Evolutionary conservation across 1,140 invertebrate species (phyloP).

Genomic region (Agrilus planipennis): DNA sequence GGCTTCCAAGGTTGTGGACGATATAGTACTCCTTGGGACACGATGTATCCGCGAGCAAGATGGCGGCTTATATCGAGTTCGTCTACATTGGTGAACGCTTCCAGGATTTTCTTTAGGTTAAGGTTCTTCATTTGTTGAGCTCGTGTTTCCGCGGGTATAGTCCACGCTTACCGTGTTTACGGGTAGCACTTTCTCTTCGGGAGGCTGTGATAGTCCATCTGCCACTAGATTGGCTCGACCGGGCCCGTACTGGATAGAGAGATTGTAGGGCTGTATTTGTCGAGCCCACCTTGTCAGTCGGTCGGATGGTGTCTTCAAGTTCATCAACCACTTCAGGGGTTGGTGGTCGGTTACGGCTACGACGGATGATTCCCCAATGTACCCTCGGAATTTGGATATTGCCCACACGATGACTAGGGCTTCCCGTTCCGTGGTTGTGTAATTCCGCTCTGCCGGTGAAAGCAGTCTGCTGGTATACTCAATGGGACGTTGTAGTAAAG

Average conservation of each 20-base stretch:
- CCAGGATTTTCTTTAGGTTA: too few species aligned
- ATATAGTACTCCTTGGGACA: too few species aligned
- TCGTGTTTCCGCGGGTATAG: neutral
- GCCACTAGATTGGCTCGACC: neutral
- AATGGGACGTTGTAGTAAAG: neutral
- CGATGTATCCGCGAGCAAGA: neutral
- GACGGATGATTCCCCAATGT: conserved; percentile 11
- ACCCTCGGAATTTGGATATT: conserved; percentile 14
- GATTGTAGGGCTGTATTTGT: conserved; percentile 1
- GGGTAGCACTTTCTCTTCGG: neutral
- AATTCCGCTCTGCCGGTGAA: neutral
- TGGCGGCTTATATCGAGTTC: too few species aligned
- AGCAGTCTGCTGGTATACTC: conserved; percentile 3
- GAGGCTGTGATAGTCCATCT: neutral
- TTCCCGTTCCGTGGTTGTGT: neutral
- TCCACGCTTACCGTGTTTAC: neutral
- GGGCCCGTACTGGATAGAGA: neutral
- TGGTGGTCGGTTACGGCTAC: neutral
- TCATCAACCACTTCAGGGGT: too few species aligned
- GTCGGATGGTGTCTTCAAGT: too few species aligned
- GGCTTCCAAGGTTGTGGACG: neutral
- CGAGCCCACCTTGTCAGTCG: too few species aligned
- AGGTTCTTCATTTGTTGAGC: neutral
- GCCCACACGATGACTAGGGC: too few species aligned
- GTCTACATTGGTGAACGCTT: neutral